Percentiles rank a stretch among this genome's conserved stretches.
Evolutionary conservation across 2,113 vertebrate genomes (phyloP).

Genomic region (Nyctereutes procyonoides): DNA sequence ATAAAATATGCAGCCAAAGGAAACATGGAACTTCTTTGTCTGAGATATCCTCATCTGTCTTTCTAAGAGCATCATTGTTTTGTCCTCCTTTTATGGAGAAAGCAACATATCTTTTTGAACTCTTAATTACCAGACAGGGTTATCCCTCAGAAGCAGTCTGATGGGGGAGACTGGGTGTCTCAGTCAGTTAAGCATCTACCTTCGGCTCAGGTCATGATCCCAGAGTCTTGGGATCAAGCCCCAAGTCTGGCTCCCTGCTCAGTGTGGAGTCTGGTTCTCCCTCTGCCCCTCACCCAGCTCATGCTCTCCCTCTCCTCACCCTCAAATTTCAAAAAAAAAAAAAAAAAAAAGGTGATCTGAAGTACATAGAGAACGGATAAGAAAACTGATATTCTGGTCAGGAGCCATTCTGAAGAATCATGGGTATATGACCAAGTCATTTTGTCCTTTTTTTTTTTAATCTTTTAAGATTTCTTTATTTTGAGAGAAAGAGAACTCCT

Average conservation of each 20-base stretch:
- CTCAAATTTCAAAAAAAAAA: background rate
- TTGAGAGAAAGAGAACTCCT: background rate
- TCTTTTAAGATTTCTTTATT: background rate
- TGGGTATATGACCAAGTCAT: background rate
- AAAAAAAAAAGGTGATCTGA: background rate
- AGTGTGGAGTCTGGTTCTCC: background rate
- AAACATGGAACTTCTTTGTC: background rate
- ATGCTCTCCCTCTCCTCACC: background rate
- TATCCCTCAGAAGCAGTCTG: background rate
- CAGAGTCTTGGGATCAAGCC: background rate
- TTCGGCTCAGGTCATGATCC: background rate
- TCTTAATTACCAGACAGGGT: background rate
- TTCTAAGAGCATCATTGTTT: background rate
- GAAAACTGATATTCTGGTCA: background rate
- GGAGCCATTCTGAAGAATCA: background rate
- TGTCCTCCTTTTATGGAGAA: background rate
- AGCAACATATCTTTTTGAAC: background rate
- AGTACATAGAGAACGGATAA: background rate
- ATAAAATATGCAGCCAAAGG: background rate
- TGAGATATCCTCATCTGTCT: background rate
- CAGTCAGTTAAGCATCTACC: background rate
- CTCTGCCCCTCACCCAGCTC: background rate
- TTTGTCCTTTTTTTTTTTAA: background rate
- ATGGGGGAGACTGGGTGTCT: background rate
- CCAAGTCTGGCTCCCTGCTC: background rate